These are phyloP conservation scores for Caenorhabditis sulstoni DNA, from an alignment of 2,888 invertebrate genomes.

Conservation along the genomic window DNA sequence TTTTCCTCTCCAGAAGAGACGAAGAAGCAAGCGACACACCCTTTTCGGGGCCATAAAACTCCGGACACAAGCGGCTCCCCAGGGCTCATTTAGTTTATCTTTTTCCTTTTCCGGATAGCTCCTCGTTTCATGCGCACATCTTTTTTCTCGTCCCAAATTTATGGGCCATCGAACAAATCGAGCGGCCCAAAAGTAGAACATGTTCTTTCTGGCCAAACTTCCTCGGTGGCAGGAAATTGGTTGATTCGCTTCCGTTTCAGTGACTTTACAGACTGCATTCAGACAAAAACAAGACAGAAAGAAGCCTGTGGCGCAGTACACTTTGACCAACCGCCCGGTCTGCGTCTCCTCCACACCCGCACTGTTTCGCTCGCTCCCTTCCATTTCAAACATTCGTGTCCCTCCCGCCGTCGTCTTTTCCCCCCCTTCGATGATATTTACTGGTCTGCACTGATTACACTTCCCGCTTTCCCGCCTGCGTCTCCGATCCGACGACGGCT, in stretches of 20 bases:
- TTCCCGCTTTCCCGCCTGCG: slow-evolving; percentile 21
- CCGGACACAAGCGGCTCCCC: slow-evolving; percentile 3
- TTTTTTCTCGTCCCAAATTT: slow-evolving; percentile 23
- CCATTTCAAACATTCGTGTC: neutral
- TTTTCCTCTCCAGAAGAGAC: slow-evolving; percentile 3
- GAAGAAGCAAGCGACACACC: slow-evolving; percentile 12
- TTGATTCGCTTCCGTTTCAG: slow-evolving; percentile 7
- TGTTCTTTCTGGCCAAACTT: neutral
- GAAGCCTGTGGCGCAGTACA: neutral
- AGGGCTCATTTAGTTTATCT: slow-evolving; percentile 49
- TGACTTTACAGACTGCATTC: slow-evolving; percentile 1
- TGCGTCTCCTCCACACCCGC: slow-evolving; percentile 9
- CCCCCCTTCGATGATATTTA: slow-evolving; percentile 26
- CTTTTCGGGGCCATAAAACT: neutral
- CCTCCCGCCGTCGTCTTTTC: neutral
- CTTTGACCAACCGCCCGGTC: neutral
- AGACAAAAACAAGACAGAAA: slow-evolving; percentile 13
- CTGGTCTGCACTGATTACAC: slow-evolving; percentile 44
- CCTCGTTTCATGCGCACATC: neutral
- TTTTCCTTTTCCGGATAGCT: slow-evolving; percentile 15
- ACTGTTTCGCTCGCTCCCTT: neutral
- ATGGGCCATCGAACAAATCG: slow-evolving; percentile 23
- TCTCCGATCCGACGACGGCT: no score
- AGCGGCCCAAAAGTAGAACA: neutral
- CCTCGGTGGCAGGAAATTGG: no score